phyloP scores from a whole-genome alignment of 2,113 vertebrate species.

The Colistium nudipinnis region DNA sequence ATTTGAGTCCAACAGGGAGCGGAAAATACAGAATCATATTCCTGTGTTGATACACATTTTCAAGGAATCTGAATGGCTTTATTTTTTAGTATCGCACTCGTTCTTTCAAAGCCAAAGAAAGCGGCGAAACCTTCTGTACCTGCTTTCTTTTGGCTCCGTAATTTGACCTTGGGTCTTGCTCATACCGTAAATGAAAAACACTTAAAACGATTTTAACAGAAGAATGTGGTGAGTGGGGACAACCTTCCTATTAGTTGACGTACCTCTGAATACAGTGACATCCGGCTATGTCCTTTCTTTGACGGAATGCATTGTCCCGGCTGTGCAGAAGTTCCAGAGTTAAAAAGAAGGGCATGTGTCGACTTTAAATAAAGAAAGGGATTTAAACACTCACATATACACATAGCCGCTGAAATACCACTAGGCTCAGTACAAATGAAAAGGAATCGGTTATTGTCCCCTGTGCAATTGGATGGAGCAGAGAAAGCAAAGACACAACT shows the following conservation, averaged over 20 bases:
- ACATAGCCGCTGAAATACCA: not conserved
- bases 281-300: conserved; percentile 22
- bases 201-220: too few species aligned
- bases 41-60: conserved; percentile 31
- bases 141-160: too few species aligned
- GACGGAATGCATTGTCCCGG: conserved; percentile 45
- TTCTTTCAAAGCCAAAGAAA: too few species aligned
- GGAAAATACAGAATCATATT: conserved; percentile 7
- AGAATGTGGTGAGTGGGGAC: too few species aligned
- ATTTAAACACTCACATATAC: conserved; percentile 10
- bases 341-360: conserved; percentile 48
- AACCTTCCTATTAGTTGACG: too few species aligned
- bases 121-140: too few species aligned
- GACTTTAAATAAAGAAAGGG: conserved; percentile 31
- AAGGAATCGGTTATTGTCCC: conserved; percentile 54
- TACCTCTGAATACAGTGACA: too few species aligned
- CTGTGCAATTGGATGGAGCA: conserved; percentile 43
- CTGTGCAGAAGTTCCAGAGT: conserved; percentile 44
- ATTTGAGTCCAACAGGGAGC: conserved; percentile 6
- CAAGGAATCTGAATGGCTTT: too few species aligned
- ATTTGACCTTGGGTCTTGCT: too few species aligned
- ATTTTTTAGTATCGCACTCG: too few species aligned
- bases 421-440: conserved; percentile 48
- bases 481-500: conserved; percentile 15
- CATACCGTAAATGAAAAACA: too few species aligned